Base-by-base conservation (phyloP, 2,797 vertebrate genomes). In the Gadopsis bispinosus region DNA sequence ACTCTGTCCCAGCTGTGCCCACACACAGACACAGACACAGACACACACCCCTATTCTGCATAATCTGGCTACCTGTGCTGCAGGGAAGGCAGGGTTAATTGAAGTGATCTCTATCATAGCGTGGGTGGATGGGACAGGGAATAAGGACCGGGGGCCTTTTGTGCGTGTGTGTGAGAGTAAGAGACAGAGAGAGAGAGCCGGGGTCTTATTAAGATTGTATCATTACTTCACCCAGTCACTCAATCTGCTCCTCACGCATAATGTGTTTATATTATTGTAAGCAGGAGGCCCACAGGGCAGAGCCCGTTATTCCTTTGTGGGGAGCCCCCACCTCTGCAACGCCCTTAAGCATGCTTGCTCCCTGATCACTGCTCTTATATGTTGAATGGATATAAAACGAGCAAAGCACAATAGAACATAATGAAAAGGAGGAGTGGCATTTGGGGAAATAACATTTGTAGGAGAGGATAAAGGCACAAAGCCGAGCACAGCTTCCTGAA, bases 11-110 rank as follows among this genome's bases (percentile, higher is more conserved):
- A 86, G 39, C 13, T 13, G 1, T 61, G 14, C 58, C 0, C 17
- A n/a, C 26, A 31, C 39, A 59, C 59, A 51, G 63, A 16, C 48
- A 54, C 61, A 43, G 59, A 58, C 20, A 31, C 16, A 48, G 20
- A 65, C 67, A 60, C 43, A 22, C 45, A 51, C 35, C 61, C 74
- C 73, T 77, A 50, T 53, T 91, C 81, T 86, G 59, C 84, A 90
- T 91, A 87, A 92, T 89, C 83, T 86, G 79, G 64, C 80, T 75
- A 66, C 50, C 41, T 43, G 13, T 79, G 72, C 83, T 83, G 77
- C 85, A 88, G 81, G 73, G 69, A 83, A 82, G 78, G 78, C 77
- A 65, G 92, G 92, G 93, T 94, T 95, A 94, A 95, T 94, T 95
- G 93, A 92, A 92, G 93, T 93, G 92, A 91, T 92, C 83, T 88